Conservation (phyloP, 2,888 invertebrate species). For the Latheticus oryzae region DNA sequence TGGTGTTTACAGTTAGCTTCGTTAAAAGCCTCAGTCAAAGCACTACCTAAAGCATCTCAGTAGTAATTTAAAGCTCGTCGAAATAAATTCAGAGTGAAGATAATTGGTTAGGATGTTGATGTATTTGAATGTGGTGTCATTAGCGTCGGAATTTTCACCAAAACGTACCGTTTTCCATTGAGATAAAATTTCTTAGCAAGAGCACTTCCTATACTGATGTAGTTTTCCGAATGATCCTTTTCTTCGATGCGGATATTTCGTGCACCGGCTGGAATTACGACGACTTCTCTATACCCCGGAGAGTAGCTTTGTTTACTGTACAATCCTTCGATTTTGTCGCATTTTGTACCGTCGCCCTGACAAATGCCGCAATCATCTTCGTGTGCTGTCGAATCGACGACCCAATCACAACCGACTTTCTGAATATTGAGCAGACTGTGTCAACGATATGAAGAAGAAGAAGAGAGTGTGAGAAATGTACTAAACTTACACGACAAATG, state of each 20-base stretch:
- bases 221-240: conserved; percentile 80
- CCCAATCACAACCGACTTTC: conserved; percentile 94
- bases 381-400: conserved; percentile 80
- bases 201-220: conserved; percentile 81
- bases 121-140: conserved; percentile 19
- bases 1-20: too few relatives aligned
- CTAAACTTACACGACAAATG: conserved; percentile 77
- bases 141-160: conserved; percentile 19
- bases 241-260: conserved; percentile 84
- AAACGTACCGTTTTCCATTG: conserved; percentile 78
- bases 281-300: conserved; percentile 72
- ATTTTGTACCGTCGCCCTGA: conserved; percentile 85
- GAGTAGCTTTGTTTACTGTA: conserved; percentile 67
- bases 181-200: conserved; percentile 79
- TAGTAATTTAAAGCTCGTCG: conserved; percentile 14
- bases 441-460: too few relatives aligned
- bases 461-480: too few relatives aligned
- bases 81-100: conserved; percentile 16
- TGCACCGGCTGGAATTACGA: conserved; percentile 81
- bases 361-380: conserved; percentile 91
- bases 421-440: conserved; percentile 63
- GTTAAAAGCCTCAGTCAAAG: too few relatives aligned
- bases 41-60: too few relatives aligned
- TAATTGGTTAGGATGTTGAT: conserved; percentile 16
- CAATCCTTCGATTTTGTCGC: conserved; percentile 75